Percentiles rank a stretch among this genome's conserved stretches.
Conservation (phyloP, 1,140 invertebrate species). For the Batillaria attramentaria region DNA sequence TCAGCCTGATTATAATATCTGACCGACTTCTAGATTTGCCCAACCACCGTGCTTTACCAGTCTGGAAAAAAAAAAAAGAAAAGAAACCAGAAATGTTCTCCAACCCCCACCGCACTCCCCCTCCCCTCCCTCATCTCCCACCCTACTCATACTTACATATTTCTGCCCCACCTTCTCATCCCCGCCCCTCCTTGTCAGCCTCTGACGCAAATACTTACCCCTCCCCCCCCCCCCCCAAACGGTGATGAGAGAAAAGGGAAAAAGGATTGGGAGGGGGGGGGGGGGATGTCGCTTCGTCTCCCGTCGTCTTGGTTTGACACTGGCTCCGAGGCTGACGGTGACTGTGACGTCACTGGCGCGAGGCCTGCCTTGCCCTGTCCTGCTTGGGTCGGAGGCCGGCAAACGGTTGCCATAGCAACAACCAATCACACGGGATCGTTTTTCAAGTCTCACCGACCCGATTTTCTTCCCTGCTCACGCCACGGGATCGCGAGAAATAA, state of each 20-base stretch:
- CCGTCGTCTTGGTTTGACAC: not conserved
- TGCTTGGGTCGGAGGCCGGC: conserved; percentile 12
- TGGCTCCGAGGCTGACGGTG: not conserved
- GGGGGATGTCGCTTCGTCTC: not conserved
- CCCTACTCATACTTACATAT: not conserved
- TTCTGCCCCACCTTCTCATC: not conserved
- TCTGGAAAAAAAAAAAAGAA: too few relatives aligned
- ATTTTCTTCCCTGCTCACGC: too few relatives aligned
- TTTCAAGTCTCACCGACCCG: not conserved
- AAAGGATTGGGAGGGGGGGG: too few relatives aligned
- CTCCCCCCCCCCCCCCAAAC: not conserved
- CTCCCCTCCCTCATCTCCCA: not conserved
- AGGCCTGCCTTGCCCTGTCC: conserved; percentile 9
- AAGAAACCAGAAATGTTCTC: not conserved
- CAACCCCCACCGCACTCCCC: not conserved
- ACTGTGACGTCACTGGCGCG: not conserved
- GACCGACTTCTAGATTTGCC: too few relatives aligned
- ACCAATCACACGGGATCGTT: conserved; percentile 8
- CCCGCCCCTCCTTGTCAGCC: not conserved
- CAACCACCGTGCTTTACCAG: too few relatives aligned
- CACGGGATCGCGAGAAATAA: too few relatives aligned
- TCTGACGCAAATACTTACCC: not conserved
- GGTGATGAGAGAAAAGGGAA: too few relatives aligned
- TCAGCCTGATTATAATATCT: too few relatives aligned
- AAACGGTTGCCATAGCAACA: conserved; percentile 22